Conservation (phyloP, 1,140 invertebrate species). For the Zaprionus taronus region DNA sequence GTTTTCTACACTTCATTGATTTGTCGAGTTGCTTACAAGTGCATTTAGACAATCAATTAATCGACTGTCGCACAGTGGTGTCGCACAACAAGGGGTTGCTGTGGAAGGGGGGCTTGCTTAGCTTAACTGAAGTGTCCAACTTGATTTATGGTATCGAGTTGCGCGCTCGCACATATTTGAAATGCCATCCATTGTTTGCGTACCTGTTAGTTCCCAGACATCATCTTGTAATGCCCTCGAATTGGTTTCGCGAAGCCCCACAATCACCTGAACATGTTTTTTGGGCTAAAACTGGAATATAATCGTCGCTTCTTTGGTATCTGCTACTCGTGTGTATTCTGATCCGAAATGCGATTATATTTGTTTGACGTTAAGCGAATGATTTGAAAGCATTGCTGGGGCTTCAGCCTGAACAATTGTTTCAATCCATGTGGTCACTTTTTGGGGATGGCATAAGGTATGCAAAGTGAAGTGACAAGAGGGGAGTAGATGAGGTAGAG, state of each 20-base stretch:
- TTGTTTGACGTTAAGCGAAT: conserved; percentile 41
- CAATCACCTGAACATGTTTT: conserved; percentile 28
- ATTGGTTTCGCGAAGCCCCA: conserved; percentile 56
- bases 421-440: conserved; percentile 12
- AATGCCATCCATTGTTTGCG: conserved; percentile 37
- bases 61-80: conserved; percentile 64
- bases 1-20: conserved; percentile 80
- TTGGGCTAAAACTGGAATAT: conserved; percentile 4
- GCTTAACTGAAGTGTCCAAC: conserved; percentile 53
- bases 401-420: conserved; percentile 29
- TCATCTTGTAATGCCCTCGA: conserved; percentile 42
- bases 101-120: conserved; percentile 8
- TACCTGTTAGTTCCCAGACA: conserved; percentile 21
- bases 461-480: neutral
- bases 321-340: conserved; percentile 6
- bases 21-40: conserved; percentile 80
- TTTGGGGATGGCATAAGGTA: neutral
- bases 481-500: neutral
- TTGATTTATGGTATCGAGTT: conserved; percentile 79
- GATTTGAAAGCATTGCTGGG: conserved; percentile 29
- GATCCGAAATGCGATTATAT: conserved; percentile 62
- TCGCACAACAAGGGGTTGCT: neutral
- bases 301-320: neutral
- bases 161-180: conserved; percentile 59
- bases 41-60: conserved; percentile 83